These are phyloP conservation scores for Tichodroma muraria DNA, from an alignment of 2,113 vertebrate species.

Conservation along the genomic window DNA sequence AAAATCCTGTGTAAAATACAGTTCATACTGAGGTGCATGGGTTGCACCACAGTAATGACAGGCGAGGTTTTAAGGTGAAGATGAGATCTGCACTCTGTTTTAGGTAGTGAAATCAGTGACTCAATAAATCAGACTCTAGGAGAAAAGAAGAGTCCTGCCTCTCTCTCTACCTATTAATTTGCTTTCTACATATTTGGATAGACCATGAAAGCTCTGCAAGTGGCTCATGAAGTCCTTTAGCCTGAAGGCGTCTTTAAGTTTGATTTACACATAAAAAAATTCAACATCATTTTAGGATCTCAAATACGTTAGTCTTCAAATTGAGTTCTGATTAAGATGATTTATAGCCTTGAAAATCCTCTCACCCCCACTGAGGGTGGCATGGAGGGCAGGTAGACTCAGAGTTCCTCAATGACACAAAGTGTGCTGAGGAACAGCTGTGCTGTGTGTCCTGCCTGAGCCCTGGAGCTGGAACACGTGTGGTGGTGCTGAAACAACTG, in stretches of 20 bases:
- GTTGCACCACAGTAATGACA: background rate
- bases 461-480: rapidly evolving
- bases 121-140: background rate
- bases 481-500: background rate
- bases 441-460: background rate
- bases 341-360: background rate
- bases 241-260: background rate
- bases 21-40: background rate
- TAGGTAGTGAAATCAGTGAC: background rate
- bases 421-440: background rate
- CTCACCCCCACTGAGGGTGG: background rate
- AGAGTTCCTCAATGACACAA: background rate
- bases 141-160: background rate
- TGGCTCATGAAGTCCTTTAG: background rate
- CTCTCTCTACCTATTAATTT: background rate
- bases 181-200: background rate
- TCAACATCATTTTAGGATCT: background rate
- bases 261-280: background rate
- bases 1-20: background rate
- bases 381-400: background rate
- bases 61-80: background rate
- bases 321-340: background rate
- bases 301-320: background rate
- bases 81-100: background rate
- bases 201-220: background rate